Conservation (phyloP, 2,113 vertebrate species). For the Saimiri boliviensis region DNA sequence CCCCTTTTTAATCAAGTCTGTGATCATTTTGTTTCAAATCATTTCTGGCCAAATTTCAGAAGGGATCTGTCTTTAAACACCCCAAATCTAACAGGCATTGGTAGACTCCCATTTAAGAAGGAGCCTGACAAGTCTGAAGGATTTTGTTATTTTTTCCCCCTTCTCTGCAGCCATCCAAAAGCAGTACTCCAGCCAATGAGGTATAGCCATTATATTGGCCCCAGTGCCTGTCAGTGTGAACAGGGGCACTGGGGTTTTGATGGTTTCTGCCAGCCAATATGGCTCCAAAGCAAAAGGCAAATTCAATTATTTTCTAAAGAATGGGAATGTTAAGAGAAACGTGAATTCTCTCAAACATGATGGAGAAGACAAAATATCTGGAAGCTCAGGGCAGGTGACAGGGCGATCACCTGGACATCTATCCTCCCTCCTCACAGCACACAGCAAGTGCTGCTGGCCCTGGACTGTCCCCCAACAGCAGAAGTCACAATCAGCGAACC, state of each 20-base stretch:
- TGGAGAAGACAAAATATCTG: background rate
- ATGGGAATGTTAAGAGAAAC: background rate
- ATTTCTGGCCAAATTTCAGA: slow-evolving; percentile 13
- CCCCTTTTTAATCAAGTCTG: background rate
- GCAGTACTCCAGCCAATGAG: background rate
- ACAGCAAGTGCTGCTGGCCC: background rate
- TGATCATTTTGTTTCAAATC: slow-evolving; percentile 40
- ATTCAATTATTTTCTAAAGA: background rate
- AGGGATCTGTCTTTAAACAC: slow-evolving; percentile 45
- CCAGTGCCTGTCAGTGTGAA: rapidly evolving
- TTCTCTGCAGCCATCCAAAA: background rate
- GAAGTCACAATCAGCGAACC: background rate
- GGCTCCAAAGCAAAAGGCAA: background rate
- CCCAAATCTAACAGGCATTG: slow-evolving; percentile 25
- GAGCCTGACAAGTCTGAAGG: background rate
- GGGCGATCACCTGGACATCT: rapidly evolving
- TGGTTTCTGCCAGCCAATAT: background rate
- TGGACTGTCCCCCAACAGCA: background rate
- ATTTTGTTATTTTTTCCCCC: background rate
- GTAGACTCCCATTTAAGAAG: background rate
- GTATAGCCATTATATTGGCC: background rate
- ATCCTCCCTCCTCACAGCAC: background rate
- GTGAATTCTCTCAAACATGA: background rate
- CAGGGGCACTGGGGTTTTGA: background rate
- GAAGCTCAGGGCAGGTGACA: background rate